These are phyloP conservation scores for Conger conger DNA, from an alignment of 2,113 vertebrate species.

Conservation along the genomic window DNA sequence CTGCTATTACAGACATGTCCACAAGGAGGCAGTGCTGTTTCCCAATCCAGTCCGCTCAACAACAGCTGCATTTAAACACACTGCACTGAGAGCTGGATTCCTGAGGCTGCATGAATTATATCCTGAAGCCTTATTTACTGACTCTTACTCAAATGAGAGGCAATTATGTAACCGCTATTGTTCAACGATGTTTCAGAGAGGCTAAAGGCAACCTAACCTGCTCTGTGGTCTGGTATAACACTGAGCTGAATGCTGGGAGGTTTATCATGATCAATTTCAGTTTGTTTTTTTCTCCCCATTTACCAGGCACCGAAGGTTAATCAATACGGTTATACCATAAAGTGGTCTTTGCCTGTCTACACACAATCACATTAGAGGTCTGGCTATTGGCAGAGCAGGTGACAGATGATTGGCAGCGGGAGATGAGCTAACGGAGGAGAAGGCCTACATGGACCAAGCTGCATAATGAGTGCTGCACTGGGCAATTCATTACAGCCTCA, in stretches of 20 bases:
- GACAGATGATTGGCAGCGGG: conserved; percentile 13
- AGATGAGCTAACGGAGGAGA: not conserved
- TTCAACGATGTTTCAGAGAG: not conserved
- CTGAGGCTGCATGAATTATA: not conserved
- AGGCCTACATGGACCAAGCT: not conserved
- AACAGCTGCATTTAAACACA: too few species aligned
- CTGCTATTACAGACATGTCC: conserved; percentile 10
- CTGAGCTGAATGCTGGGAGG: not conserved
- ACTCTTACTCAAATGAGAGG: not conserved
- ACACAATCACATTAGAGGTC: conserved; percentile 9
- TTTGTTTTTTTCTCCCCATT: not conserved
- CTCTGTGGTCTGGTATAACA: not conserved
- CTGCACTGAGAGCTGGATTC: not conserved
- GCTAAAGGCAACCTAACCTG: not conserved
- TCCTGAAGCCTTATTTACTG: not conserved
- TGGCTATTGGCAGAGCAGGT: conserved; percentile 7
- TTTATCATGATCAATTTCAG: not conserved
- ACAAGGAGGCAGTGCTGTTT: not conserved
- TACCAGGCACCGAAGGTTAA: not conserved
- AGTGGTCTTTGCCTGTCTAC: conserved; percentile 11
- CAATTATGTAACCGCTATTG: not conserved
- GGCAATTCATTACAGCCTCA: not conserved
- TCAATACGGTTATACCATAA: conserved; percentile 4
- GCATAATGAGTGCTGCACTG: not conserved
- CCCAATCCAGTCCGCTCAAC: not conserved